Evolutionary conservation across 2,888 invertebrate genomes (phyloP).

Genomic region (Thelaira solivaga): DNA sequence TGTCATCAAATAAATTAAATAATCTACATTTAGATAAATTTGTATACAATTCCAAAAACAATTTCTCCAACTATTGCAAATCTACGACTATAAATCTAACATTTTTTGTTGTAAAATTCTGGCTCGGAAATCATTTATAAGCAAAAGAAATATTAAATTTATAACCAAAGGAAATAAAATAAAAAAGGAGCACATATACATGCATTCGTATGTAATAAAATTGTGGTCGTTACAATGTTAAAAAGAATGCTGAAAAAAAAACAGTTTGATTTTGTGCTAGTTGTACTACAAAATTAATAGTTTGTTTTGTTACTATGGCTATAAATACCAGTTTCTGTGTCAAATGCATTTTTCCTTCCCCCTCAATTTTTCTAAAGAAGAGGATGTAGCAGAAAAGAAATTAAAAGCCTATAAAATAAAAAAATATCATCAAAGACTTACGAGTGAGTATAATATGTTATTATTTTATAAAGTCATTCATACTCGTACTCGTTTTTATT

Average conservation of each 20-base stretch:
- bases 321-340: constrained; percentile 46
- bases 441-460: no score
- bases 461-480: background rate
- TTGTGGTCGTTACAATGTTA: constrained; percentile 31
- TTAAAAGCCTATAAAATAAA: background rate
- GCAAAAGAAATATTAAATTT: background rate
- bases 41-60: background rate
- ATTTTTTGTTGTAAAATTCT: no score
- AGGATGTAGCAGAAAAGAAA: background rate
- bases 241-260: background rate
- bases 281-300: constrained; percentile 24
- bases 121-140: constrained; percentile 30
- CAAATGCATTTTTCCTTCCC: constrained; percentile 41
- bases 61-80: background rate
- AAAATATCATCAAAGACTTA: background rate
- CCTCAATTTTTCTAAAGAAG: background rate
- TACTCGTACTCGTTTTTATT: background rate
- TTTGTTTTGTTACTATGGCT: constrained; percentile 45
- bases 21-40: background rate
- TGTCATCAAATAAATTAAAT: background rate
- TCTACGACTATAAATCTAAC: no score
- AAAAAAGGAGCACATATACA: background rate
- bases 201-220: background rate
- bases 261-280: background rate
- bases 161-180: constrained; percentile 2